Evolutionary conservation across 2,113 vertebrate genomes (phyloP), one percentile per base, ranked within the genome.

Genomic region (Tragelaphus scriptus): DNA sequence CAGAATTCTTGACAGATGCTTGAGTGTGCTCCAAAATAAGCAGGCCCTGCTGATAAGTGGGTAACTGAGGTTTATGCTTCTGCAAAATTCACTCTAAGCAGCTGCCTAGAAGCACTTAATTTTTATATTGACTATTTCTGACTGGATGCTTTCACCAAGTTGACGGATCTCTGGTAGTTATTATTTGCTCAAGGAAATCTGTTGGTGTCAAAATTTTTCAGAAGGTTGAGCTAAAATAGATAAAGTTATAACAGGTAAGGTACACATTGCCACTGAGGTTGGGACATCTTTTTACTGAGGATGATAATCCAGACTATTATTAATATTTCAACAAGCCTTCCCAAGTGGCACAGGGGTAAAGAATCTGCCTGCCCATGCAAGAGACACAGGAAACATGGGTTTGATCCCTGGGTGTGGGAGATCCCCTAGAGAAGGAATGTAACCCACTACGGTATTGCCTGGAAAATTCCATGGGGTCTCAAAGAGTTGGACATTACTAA

Each of bases 101-200:
- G 44, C 17, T 96, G 7, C 63, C 75, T 85, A 86, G 19, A 93
- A 90, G 49, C 14, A 55, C 4, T 85, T 97, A 3, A 88, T 91
- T 95, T 93, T 94, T 49, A 88, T 65, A 85, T 96, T 79, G 40
- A 95, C 44, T 80, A 11, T 77, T 88, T 95, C 92, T 89, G 59
- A 95, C 32, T 92, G 63, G 79, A 88, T 89, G n/a, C 10, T 85
- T 89, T 95, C 71, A 90, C 26, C 14, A 80, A 79, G 26, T 25
- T 90, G 90, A 92, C 44, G 87, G 84, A 94, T 65, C 56, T 89
- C 14, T 93, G 14, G 32, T 47, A 93, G 47, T 51, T 96, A 49
- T 91, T 97, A 92, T 97, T 98, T 89, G 85, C 49, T 97, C 89
- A 94, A 95, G 40, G 95, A 98, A 94, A 94, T 82, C 49, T 71